Evolutionary conservation across 2,113 vertebrate species (phyloP), one percentile per base, ranked within the genome.

Genomic region (Pelmatolapia mariae): DNA sequence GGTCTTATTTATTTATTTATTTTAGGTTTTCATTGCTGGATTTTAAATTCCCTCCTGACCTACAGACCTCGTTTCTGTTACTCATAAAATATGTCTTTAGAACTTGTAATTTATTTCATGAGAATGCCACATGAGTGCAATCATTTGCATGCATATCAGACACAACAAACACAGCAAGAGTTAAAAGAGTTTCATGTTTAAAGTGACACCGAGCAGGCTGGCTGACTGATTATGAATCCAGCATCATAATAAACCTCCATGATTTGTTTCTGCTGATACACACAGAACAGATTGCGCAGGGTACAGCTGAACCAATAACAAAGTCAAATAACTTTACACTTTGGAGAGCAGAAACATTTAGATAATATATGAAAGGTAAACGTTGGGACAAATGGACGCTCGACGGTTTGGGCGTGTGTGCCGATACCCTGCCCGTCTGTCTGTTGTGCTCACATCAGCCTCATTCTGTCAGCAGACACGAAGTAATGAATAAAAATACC

Each of bases 71-170:
- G 12, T 87, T 82, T 82, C 26, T 66, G 76, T 89, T 85, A 7
- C 26, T 87, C 83, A 84, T 82, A 13, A 85, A 83, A 88, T 50
- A 22, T 15, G 81, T 93, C 80, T 87, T 56, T 15, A 91, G 38
- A 84, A 81, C 33, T 76, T 93, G 68, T 73, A 47, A 73, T 66
- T 61, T 86, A 54, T 89, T 81, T 82, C 94, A 93, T 86, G 84
- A 86, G 90, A 93, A 94, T 91, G 93, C 88, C 93, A 89, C 89
- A 94, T 89, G 89, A 91, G 91, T 92, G 95, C 90, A 93, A 92
- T 86, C 81, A 87, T 93, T 89, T 86, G 89, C 90, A 71, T 93
- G 95, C 94, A 95, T 93, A 93, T 92, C 59, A 87, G 85, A 94
- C 87, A 92, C 89, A 87, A 86, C 84, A 84, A 87, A 76, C 81